phyloP scores from a whole-genome alignment of 2,888 invertebrate genomes.

The Cheiracanthium punctorium region DNA sequence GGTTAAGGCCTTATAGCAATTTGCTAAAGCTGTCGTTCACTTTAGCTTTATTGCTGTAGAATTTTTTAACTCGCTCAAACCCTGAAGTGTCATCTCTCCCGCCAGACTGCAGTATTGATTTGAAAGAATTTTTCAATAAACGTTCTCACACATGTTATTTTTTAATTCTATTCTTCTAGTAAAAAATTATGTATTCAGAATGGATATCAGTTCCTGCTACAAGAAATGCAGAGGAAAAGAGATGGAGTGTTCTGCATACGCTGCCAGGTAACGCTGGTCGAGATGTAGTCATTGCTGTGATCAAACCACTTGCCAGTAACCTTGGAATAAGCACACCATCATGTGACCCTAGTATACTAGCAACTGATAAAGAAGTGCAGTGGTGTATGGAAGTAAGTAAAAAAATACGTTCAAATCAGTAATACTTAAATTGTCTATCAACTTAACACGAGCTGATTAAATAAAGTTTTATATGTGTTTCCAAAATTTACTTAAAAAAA shows the following conservation, averaged over 20 bases:
- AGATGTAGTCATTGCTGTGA: slow-evolving; percentile 88
- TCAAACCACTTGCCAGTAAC: slow-evolving; percentile 82
- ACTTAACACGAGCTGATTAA: too few relatives aligned
- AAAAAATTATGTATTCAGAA: slow-evolving; percentile 76
- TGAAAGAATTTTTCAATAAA: neutral
- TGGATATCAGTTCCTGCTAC: slow-evolving; percentile 77
- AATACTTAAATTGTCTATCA: too few relatives aligned
- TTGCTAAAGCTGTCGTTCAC: neutral
- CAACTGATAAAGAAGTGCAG: slow-evolving; percentile 84
- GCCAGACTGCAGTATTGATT: too few relatives aligned
- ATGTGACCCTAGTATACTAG: slow-evolving; percentile 88
- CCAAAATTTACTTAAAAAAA: too few relatives aligned
- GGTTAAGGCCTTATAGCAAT: neutral
- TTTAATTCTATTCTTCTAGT: neutral
- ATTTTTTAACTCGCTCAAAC: neutral
- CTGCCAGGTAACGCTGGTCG: slow-evolving; percentile 84
- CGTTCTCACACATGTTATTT: neutral
- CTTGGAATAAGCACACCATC: slow-evolving; percentile 81
- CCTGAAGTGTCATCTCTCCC: too few relatives aligned
- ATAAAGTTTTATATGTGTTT: too few relatives aligned
- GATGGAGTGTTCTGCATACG: slow-evolving; percentile 83
- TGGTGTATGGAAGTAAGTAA: slow-evolving; percentile 84
- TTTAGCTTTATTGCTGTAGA: neutral
- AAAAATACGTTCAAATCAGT: too few relatives aligned
- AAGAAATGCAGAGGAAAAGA: slow-evolving; percentile 76